Evolutionary conservation across 1,140 invertebrate species (phyloP).

Genomic region (Macrotrachela quadricornifera): DNA sequence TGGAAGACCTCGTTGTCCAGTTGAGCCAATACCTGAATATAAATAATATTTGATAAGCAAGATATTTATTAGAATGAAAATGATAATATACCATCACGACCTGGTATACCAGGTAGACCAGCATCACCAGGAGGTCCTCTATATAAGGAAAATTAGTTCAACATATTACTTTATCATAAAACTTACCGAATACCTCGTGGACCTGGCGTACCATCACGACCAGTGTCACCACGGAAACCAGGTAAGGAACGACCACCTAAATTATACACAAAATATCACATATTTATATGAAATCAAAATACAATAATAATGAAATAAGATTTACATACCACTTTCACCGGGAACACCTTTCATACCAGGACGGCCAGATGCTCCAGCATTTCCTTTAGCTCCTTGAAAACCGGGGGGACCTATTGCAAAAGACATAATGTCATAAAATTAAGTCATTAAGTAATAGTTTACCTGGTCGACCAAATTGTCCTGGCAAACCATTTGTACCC

Average conservation of each 20-base stretch:
- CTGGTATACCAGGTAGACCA: neutral
- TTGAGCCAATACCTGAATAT: too few relatives aligned
- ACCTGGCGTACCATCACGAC: neutral
- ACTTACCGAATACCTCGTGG: neutral
- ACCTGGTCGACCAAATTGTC: conserved; percentile 14
- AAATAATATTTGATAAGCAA: too few relatives aligned
- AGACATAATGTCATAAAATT: neutral
- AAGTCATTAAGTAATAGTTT: neutral
- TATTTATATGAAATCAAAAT: too few relatives aligned
- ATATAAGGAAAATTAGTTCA: too few relatives aligned
- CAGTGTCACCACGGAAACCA: too few relatives aligned
- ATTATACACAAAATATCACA: too few relatives aligned
- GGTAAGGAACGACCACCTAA: too few relatives aligned
- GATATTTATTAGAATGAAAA: too few relatives aligned
- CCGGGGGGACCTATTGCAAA: neutral
- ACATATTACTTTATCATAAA: too few relatives aligned
- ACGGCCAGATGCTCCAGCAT: neutral
- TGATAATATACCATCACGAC: neutral
- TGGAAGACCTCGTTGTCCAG: too few relatives aligned
- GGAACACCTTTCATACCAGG: neutral
- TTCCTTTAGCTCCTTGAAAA: neutral
- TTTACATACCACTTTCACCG: too few relatives aligned
- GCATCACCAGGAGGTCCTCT: neutral
- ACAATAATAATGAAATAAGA: too few relatives aligned
- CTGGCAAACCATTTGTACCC: conserved; percentile 9